Conservation (phyloP, 2,888 invertebrate species). For the Cryptocephalus primarius region DNA sequence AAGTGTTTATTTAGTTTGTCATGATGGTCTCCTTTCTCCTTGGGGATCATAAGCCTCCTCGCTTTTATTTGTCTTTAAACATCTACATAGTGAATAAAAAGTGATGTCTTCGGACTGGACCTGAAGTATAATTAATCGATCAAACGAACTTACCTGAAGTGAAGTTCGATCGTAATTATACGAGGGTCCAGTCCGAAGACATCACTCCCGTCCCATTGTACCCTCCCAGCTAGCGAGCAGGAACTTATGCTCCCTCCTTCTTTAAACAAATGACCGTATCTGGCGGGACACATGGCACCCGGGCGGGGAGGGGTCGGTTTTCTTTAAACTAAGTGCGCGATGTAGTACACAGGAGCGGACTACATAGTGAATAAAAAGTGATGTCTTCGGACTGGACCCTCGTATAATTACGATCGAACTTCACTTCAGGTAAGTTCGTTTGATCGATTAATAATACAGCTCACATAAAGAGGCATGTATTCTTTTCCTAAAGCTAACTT, state of each 20-base stretch:
- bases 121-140: conserved; percentile 10
- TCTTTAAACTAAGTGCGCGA: neutral
- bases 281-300: too few relatives aligned
- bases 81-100: conserved; percentile 5
- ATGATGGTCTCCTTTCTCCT: too few relatives aligned
- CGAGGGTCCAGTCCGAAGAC: conserved; percentile 9
- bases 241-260: neutral
- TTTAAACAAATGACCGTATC: neutral
- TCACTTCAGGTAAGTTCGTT: conserved; percentile 9
- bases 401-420: conserved; percentile 11
- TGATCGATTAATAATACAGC: conserved; percentile 10
- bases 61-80: conserved; percentile 4
- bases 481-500: too few relatives aligned
- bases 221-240: too few relatives aligned
- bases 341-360: too few relatives aligned
- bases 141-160: conserved; percentile 9
- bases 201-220: conserved; percentile 1
- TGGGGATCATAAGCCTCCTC: too few relatives aligned
- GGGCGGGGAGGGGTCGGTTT: neutral
- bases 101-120: conserved; percentile 6
- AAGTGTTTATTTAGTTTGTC: too few relatives aligned
- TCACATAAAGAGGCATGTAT: too few relatives aligned
- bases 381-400: conserved; percentile 8
- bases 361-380: neutral
- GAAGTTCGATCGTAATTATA: conserved; percentile 11